Evolutionary conservation across 2,113 vertebrate species (phyloP).

Genomic region (Dipodomys merriami): DNA sequence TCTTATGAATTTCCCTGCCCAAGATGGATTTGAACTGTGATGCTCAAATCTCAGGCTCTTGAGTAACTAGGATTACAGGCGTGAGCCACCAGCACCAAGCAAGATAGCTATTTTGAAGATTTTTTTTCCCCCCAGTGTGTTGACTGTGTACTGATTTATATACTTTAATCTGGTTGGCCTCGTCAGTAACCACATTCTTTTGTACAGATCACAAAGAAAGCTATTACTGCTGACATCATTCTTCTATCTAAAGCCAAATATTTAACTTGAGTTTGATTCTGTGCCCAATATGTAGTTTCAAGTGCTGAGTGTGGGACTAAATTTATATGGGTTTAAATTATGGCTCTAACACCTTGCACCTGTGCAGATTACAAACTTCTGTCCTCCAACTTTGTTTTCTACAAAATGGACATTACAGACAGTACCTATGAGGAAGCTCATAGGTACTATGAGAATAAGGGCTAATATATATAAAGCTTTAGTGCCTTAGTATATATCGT

Average conservation of each 20-base stretch:
- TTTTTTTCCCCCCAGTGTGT: background rate
- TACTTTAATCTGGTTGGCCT: background rate
- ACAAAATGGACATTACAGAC: slow-evolving; percentile 8
- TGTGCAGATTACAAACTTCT: background rate
- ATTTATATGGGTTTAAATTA: background rate
- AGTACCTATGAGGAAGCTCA: background rate
- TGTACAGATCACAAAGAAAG: background rate
- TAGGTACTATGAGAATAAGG: background rate
- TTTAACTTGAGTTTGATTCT: background rate
- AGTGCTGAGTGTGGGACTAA: background rate
- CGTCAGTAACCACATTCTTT: background rate
- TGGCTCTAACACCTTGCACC: background rate
- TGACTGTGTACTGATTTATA: background rate
- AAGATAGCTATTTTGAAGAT: background rate
- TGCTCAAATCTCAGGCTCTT: too few relatives aligned
- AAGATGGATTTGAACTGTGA: too few relatives aligned
- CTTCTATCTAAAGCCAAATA: background rate
- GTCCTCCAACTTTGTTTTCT: background rate
- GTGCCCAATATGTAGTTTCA: background rate
- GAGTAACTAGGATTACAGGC: too few relatives aligned
- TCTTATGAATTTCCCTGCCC: too few relatives aligned
- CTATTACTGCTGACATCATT: background rate
- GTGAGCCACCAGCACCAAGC: background rate
- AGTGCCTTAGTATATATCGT: background rate
- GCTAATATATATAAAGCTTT: background rate